phyloP scores from a whole-genome alignment of 2,888 invertebrate species.

The Nasonovia ribisnigri region DNA sequence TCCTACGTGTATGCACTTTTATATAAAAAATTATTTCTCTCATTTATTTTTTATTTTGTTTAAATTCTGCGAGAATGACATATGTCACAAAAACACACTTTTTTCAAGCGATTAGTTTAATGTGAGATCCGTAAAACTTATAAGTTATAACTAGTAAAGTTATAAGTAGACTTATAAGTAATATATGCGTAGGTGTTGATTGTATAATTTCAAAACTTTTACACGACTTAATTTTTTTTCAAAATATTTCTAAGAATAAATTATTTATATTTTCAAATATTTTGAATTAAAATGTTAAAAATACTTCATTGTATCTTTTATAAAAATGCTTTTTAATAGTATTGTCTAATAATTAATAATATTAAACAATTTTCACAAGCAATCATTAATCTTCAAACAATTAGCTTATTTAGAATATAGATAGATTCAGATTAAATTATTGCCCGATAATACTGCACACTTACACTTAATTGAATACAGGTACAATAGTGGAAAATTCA shows the following conservation, averaged over 20 bases:
- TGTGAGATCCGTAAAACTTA: neutral
- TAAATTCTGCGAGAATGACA: neutral
- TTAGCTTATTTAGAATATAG: neutral
- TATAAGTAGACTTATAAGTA: neutral
- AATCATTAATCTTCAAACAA: neutral
- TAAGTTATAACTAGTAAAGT: neutral
- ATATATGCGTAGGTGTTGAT: constrained; percentile 7
- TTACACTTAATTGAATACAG: neutral
- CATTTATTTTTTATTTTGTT: neutral
- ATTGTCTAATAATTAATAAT: neutral
- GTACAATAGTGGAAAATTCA: neutral
- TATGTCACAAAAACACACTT: neutral
- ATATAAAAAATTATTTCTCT: neutral
- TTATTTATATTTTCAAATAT: neutral
- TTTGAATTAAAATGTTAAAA: neutral
- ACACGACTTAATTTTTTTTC: neutral
- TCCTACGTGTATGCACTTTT: neutral
- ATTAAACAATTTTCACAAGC: neutral
- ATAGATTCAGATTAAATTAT: neutral
- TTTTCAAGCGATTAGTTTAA: neutral
- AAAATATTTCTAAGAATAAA: neutral
- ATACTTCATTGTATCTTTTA: neutral
- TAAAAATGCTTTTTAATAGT: neutral
- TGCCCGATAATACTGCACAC: neutral
- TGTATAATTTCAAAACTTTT: neutral